A percentile compares a stretch with the other conserved stretches of the same genome.
Conservation (phyloP, 2,888 invertebrate genomes). For the Amblyjoppa fuscipennis region DNA sequence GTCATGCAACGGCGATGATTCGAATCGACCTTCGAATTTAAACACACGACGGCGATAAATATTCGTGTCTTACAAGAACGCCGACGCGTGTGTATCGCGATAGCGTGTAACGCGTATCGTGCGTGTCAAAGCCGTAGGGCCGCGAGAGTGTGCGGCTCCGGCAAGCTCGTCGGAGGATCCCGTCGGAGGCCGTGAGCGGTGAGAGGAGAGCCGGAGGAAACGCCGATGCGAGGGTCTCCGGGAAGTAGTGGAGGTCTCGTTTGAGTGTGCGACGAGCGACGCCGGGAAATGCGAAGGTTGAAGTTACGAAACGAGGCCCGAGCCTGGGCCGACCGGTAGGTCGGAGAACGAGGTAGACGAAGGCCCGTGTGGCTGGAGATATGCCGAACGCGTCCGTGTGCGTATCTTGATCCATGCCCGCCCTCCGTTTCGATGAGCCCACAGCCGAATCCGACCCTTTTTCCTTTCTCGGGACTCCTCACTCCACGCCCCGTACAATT, state of each 20-base stretch:
- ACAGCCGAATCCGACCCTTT: conserved; percentile 45
- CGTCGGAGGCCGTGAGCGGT: not conserved
- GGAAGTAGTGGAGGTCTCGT: conserved; percentile 63
- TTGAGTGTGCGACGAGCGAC: conserved; percentile 68
- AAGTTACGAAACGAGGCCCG: conserved; percentile 79
- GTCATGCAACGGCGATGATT: conserved; percentile 47
- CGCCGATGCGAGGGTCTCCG: conserved; percentile 63
- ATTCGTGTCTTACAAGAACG: not conserved
- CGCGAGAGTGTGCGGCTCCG: conserved; percentile 6
- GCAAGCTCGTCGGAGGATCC: not conserved
- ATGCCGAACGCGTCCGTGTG: conserved; percentile 12
- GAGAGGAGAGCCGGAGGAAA: conserved; percentile 49
- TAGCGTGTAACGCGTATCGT: conserved; percentile 15
- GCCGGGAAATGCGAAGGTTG: conserved; percentile 80
- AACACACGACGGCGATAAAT: conserved; percentile 46
- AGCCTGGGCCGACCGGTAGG: conserved; percentile 74
- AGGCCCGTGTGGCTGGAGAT: conserved; percentile 13
- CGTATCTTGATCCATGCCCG: conserved; percentile 35
- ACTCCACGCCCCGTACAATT: conserved; percentile 31
- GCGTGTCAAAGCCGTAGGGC: conserved; percentile 21
- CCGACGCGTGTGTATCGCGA: not conserved
- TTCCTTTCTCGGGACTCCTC: conserved; percentile 46
- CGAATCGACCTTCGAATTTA: conserved; percentile 55
- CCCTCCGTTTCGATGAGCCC: not conserved
- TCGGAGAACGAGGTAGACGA: conserved; percentile 44